These are phyloP conservation scores for Channa maculata DNA, from an alignment of 2,113 vertebrate genomes.

Conservation along the genomic window DNA sequence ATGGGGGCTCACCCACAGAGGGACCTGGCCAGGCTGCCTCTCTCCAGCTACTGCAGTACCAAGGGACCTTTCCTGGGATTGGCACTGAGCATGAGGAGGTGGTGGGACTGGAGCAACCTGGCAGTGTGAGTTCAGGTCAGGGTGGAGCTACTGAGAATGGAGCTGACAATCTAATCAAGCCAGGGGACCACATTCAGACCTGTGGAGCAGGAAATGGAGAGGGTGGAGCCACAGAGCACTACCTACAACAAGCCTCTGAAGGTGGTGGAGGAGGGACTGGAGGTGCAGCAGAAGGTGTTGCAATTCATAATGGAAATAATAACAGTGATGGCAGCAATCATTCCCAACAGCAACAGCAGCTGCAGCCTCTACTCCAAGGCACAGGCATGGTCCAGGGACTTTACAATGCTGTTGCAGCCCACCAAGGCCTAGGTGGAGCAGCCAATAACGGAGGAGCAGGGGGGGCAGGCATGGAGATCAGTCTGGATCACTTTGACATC, in stretches of 20 bases:
- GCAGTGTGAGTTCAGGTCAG: constrained; percentile 74
- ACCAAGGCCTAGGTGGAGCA: constrained; percentile 83
- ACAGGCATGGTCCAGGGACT: constrained; percentile 92
- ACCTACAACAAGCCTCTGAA: constrained; percentile 86
- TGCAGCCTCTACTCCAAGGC: constrained; percentile 92
- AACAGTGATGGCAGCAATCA: constrained; percentile 73
- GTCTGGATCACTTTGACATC: constrained; percentile 98
- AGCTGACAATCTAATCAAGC: constrained; percentile 90
- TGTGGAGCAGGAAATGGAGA: constrained; percentile 86
- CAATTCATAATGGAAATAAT: constrained; percentile 85
- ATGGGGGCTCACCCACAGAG: constrained; percentile 87
- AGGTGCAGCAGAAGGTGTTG: constrained; percentile 64
- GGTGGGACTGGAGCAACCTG: constrained; percentile 80
- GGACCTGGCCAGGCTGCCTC: constrained; percentile 86
- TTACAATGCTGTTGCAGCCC: constrained; percentile 88
- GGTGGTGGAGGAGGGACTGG: constrained; percentile 57
- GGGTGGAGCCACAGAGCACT: constrained; percentile 87
- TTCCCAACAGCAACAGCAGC: constrained; percentile 80
- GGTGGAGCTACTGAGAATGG: constrained; percentile 81
- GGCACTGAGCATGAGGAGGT: constrained; percentile 86
- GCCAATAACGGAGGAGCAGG: constrained; percentile 81
- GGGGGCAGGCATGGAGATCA: constrained; percentile 94
- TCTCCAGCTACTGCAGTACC: constrained; percentile 97
- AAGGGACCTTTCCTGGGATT: constrained; percentile 91
- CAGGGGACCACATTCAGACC: constrained; percentile 90